Evolutionary conservation across 2,888 invertebrate genomes (phyloP), one percentile per base, ranked within the genome.

Genomic region (Tricholauxania praeusta): DNA sequence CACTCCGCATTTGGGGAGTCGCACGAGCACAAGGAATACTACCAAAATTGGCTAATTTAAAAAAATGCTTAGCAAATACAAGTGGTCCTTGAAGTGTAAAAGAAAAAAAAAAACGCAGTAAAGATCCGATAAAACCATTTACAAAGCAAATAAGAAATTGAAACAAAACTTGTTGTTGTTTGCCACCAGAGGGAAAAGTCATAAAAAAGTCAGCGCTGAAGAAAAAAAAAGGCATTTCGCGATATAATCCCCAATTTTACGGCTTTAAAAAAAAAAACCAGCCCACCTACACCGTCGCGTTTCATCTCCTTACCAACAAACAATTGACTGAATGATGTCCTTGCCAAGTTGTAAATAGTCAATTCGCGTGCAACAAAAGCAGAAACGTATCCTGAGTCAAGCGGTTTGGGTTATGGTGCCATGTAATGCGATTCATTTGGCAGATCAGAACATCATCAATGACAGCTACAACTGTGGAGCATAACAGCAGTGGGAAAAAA

Each of bases 201-300:
- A 47, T 12, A 67, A 55, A 39, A 53, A 66, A 53, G 17, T 19
- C 1, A 22, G 47, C 19, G 39, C 15, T 22, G 39, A n/a, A 28
- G 4, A 17, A 53, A 53, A 39, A n/a, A 8, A 17, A 28, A 12
- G 59, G 49, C 55, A n/a, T 70, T 63, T 63, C 70, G 70, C 70
- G 70, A 63, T 70, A 70, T 70, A 70, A 70, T 70, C 70, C 63
- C 17, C 63, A 70, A 63, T 70, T 63, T 69, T 69, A 69, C 69
- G 60, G 69, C 69, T 60, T 70, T 22, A 28, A 69, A 67, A 39
- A 68, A 67, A 39, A 39, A 39, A 39, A 7, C 32, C 7, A 39
- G 39, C 39, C 39, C 39, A 7, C 39, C n/a, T n/a, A n/a, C n/a
- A n/a, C n/a, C n/a, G n/a, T n/a, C n/a, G n/a, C n/a, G n/a, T 39